Evolutionary conservation across 2,888 invertebrate species (phyloP).

Genomic region (Andrena trimmerana): DNA sequence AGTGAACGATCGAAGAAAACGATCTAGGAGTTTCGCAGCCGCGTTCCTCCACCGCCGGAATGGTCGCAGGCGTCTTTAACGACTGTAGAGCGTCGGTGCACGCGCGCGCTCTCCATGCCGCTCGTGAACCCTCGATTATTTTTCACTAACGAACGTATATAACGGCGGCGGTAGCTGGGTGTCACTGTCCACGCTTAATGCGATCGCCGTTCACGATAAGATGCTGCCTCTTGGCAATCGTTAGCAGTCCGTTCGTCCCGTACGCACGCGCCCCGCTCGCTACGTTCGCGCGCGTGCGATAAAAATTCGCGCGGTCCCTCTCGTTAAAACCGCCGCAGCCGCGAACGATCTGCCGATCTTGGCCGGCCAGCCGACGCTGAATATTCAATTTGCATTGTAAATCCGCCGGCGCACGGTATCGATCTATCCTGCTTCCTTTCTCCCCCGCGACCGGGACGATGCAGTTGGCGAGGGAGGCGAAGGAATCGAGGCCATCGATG

Average conservation of each 20-base stretch:
- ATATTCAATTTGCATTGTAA: slow-evolving; percentile 55
- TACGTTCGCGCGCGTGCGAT: slow-evolving; percentile 47
- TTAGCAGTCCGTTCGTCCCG: slow-evolving; percentile 68
- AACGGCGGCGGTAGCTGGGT: slow-evolving; percentile 71
- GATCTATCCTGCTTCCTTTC: slow-evolving; percentile 22
- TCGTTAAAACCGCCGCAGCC: slow-evolving; percentile 48
- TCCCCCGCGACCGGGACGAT: neutral
- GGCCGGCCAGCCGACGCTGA: neutral
- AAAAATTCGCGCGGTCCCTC: slow-evolving; percentile 55
- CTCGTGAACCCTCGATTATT: slow-evolving; percentile 80
- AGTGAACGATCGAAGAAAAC: slow-evolving; percentile 40
- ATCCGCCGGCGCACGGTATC: slow-evolving; percentile 29
- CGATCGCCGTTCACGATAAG: slow-evolving; percentile 82
- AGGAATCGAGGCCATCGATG: neutral
- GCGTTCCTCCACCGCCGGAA: slow-evolving; percentile 17
- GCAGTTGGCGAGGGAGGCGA: neutral
- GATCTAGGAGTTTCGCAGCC: slow-evolving; percentile 11
- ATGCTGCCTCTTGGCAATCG: slow-evolving; percentile 80
- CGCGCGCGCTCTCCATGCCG: slow-evolving; percentile 27
- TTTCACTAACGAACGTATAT: slow-evolving; percentile 83
- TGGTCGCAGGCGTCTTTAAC: slow-evolving; percentile 53
- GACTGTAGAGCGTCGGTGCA: slow-evolving; percentile 36
- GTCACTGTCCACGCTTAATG: slow-evolving; percentile 82
- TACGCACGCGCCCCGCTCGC: slow-evolving; percentile 42
- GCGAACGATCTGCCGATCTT: slow-evolving; percentile 42